Percentiles rank a stretch among this genome's conserved stretches.
phyloP scores from a whole-genome alignment of 2,888 invertebrate species.

The Kryphioiulus occultus region DNA sequence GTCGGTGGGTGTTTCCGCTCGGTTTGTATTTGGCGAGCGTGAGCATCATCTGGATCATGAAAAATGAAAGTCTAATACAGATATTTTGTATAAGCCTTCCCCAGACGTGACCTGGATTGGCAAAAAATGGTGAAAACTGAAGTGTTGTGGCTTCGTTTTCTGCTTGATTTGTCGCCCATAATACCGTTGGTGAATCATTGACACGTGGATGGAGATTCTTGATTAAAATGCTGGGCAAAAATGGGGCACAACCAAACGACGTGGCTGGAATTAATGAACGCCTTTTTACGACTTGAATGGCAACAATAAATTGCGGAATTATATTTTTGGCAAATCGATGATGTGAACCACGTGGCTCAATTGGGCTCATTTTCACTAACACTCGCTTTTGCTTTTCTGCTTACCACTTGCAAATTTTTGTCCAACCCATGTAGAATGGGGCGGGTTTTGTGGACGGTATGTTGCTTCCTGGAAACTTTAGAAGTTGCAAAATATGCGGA shows the following conservation, averaged over 20 bases:
- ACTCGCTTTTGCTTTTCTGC: neutral
- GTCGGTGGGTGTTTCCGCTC: neutral
- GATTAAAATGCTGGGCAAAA: neutral
- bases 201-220: slow-evolving; percentile 3
- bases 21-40: slow-evolving; percentile 11
- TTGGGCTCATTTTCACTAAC: neutral
- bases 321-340: neutral
- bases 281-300: neutral
- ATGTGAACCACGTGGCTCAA: neutral
- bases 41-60: slow-evolving; percentile 23
- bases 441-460: neutral
- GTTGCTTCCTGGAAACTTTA: neutral
- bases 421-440: neutral
- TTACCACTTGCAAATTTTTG: too few relatives aligned
- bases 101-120: neutral
- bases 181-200: neutral
- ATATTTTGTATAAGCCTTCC: slow-evolving; percentile 15
- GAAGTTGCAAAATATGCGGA: neutral
- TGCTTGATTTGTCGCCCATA: neutral
- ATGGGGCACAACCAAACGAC: neutral
- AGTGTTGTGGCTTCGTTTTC: too few relatives aligned
- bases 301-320: neutral
- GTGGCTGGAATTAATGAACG: slow-evolving; percentile 1
- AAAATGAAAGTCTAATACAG: slow-evolving; percentile 23
- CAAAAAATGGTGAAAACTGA: neutral